Base-by-base conservation (phyloP, 2,113 vertebrate species). In the Murina feae region DNA sequence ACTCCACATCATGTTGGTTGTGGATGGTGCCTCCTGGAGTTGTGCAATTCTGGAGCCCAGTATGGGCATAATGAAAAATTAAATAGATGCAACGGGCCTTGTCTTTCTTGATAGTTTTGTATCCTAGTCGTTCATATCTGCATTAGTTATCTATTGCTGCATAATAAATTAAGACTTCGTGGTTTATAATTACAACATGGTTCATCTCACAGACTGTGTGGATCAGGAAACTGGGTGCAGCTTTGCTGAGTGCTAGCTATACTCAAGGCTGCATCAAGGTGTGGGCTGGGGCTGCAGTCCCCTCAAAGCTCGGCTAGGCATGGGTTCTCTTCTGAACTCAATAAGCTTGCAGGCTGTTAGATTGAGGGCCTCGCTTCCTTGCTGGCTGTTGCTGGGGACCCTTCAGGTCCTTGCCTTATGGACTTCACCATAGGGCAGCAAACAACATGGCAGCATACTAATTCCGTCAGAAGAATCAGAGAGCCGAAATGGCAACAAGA, bases 281-380 rank as follows among this genome's bases (percentile, higher is more conserved):
- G 21, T 30, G 32, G 3, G 0, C 53, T 8, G 25, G 9, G 42
- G 42, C 10, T 14, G 18, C 0, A 18, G 16, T 68, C 65, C 5
- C 32, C 37, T 47, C 49, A 3, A 42, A 71, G 28, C 69, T 42
- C 2, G 6, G 2, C 4, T 35, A 37, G 49, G 25, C 18, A 0
- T 30, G 28, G 7, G 39, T 17, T 75, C 6, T 5, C 30, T 49
- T 68, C n/a, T 9, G 42, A 42, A 28, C 28, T 75, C 30, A 4
- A 18, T 53, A 53, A 17, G 16, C 44, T 75, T 63, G 23, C 7
- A 71, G 69, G 9, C 39, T 2, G 0, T 6, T 8, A 35, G 49
- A 55, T 42, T 0, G 8, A 9, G 28, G 12, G 12, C 44, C 14
- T 76, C 60, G 25, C 4, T 39, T 80, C 20, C 21, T 72, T 42